A percentile compares a stretch with the other conserved stretches of the same genome.
phyloP scores from a whole-genome alignment of 2,113 vertebrate species.

The Chloroceryle aenea region DNA sequence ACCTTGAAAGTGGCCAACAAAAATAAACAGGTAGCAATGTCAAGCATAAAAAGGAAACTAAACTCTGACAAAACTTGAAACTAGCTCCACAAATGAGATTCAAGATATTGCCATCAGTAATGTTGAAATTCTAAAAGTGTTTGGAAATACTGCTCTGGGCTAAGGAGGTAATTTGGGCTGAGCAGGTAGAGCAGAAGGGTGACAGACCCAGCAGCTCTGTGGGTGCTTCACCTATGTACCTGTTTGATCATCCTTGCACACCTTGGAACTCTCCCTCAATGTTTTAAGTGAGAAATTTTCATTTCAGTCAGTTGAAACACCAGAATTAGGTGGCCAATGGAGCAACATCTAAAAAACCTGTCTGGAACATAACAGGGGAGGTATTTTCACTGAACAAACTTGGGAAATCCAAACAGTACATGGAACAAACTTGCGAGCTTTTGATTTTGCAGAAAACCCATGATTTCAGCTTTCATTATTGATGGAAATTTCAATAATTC shows the following conservation, averaged over 20 bases:
- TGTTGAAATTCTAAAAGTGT: not conserved
- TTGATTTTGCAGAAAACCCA: not conserved
- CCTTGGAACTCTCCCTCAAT: not conserved
- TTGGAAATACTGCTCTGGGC: not conserved
- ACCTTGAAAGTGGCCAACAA: not conserved
- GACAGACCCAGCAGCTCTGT: not conserved
- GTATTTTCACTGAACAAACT: not conserved
- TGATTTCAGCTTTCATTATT: not conserved
- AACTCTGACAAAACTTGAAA: not conserved
- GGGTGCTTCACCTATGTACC: not conserved
- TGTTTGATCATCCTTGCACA: rapidly evolving
- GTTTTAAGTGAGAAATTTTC: not conserved
- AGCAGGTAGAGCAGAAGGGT: not conserved
- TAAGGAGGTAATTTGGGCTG: not conserved
- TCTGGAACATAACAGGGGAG: not conserved
- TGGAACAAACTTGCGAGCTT: not conserved
- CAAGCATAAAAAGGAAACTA: not conserved
- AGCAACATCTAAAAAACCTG: not conserved
- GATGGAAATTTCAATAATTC: not conserved
- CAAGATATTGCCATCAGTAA: not conserved
- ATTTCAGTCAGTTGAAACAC: not conserved
- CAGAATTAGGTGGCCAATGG: not conserved
- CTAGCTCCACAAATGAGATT: not conserved
- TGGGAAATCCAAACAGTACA: rapidly evolving
- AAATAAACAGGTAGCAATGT: not conserved